phyloP scores from a whole-genome alignment of 2,113 vertebrate genomes.

The Sander vitreus region DNA sequence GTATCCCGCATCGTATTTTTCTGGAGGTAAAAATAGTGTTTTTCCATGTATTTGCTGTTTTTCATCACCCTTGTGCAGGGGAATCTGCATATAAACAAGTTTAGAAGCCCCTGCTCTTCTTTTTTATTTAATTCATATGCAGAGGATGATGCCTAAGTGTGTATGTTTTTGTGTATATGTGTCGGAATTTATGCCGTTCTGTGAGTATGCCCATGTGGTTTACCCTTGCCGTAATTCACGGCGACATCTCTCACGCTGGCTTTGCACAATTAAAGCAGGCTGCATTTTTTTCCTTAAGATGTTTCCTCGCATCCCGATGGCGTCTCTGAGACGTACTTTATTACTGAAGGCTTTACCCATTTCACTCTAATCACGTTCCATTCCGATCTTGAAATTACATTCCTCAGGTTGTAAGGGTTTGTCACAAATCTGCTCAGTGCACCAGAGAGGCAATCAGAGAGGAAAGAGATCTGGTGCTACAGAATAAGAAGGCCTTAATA shows the following conservation, averaged over 20 bases:
- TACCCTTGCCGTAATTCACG: conserved; percentile 66
- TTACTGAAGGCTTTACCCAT: conserved; percentile 49
- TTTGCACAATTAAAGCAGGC: conserved; percentile 74
- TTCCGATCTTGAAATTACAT: conserved; percentile 56
- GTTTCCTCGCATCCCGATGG: conserved; percentile 27
- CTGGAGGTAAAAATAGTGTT: conserved; percentile 66
- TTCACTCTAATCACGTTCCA: conserved; percentile 59
- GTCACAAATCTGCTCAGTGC: conserved; percentile 49
- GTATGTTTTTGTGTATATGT: conserved; percentile 45
- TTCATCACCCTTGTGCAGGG: conserved; percentile 42
- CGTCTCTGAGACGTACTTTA: conserved; percentile 29
- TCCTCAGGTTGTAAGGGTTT: conserved; percentile 62
- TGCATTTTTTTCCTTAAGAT: conserved; percentile 52
- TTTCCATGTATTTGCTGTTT: conserved; percentile 61
- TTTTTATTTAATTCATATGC: conserved; percentile 63
- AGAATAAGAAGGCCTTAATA: conserved; percentile 46
- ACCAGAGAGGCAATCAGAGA: conserved; percentile 56
- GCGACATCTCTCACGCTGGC: conserved; percentile 56
- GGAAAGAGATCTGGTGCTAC: conserved; percentile 18
- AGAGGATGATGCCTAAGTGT: conserved; percentile 50
- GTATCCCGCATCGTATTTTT: conserved; percentile 35
- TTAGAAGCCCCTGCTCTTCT: conserved; percentile 56
- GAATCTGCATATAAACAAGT: conserved; percentile 79
- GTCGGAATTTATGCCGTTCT: conserved; percentile 45
- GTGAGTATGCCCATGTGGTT: conserved; percentile 51